phyloP scores from a whole-genome alignment of 2,113 vertebrate genomes.

The Mobula hypostoma region DNA sequence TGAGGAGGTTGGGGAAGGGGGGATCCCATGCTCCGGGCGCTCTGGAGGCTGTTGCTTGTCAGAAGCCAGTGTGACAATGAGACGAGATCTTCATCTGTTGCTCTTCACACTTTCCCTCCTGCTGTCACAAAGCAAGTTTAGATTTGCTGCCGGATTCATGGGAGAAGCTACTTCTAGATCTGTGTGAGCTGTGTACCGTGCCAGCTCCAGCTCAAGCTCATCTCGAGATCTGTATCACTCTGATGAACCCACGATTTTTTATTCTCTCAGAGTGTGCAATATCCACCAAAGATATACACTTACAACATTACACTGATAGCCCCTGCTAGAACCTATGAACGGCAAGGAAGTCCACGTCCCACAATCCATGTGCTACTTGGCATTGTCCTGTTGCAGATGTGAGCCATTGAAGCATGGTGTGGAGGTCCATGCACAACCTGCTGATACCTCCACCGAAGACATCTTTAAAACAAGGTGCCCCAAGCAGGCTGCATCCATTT shows the following conservation, averaged over 20 bases:
- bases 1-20: background rate
- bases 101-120: background rate
- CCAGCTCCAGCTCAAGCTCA: too few species aligned
- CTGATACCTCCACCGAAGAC: too few species aligned
- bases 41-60: background rate
- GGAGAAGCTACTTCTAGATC: background rate
- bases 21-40: background rate
- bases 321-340: background rate
- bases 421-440: too few species aligned
- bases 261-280: background rate
- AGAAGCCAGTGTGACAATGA: background rate
- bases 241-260: background rate
- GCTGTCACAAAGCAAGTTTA: too few species aligned
- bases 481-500: too few species aligned
- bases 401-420: background rate
- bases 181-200: too few species aligned
- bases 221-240: background rate
- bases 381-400: background rate
- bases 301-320: background rate
- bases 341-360: background rate
- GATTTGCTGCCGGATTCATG: background rate
- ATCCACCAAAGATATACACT: background rate
- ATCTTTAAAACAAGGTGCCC: too few species aligned
- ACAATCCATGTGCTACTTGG: background rate
- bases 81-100: background rate